Conservation (phyloP, 2,888 invertebrate genomes). For the Zonitis immaculata region DNA sequence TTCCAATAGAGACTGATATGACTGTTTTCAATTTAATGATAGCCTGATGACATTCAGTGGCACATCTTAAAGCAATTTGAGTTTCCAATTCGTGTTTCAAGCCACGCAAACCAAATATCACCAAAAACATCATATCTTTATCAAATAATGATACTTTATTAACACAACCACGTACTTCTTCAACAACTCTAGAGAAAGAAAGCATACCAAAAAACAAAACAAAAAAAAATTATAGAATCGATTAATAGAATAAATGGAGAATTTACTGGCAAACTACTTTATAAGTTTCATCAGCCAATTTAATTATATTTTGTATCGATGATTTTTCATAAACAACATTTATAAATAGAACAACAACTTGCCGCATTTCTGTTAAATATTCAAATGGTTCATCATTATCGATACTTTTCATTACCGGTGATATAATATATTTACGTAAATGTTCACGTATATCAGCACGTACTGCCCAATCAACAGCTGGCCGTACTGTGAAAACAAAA, state of each 20-base stretch:
- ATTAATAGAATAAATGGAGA: too few species aligned
- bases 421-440: slow-evolving; percentile 55
- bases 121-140: slow-evolving; percentile 68
- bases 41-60: slow-evolving; percentile 53
- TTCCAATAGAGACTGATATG: slow-evolving; percentile 57
- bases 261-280: slow-evolving; percentile 49
- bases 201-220: not conserved
- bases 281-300: slow-evolving; percentile 54
- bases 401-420: slow-evolving; percentile 58
- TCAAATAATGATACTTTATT: slow-evolving; percentile 66
- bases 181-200: slow-evolving; percentile 34
- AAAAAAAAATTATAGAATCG: not conserved
- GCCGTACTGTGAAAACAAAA: slow-evolving; percentile 45
- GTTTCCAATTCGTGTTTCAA: slow-evolving; percentile 66
- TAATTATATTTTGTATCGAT: too few species aligned
- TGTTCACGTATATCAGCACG: slow-evolving; percentile 46
- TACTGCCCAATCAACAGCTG: slow-evolving; percentile 49
- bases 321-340: slow-evolving; percentile 54
- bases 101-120: slow-evolving; percentile 70
- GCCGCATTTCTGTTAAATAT: slow-evolving; percentile 68
- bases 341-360: slow-evolving; percentile 64
- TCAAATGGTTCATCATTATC: slow-evolving; percentile 65
- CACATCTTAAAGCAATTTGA: slow-evolving; percentile 62
- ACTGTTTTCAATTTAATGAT: slow-evolving; percentile 50
- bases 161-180: slow-evolving; percentile 53